Conservation (phyloP, 2,797 vertebrate species). For the Sebastes vulpes region DNA sequence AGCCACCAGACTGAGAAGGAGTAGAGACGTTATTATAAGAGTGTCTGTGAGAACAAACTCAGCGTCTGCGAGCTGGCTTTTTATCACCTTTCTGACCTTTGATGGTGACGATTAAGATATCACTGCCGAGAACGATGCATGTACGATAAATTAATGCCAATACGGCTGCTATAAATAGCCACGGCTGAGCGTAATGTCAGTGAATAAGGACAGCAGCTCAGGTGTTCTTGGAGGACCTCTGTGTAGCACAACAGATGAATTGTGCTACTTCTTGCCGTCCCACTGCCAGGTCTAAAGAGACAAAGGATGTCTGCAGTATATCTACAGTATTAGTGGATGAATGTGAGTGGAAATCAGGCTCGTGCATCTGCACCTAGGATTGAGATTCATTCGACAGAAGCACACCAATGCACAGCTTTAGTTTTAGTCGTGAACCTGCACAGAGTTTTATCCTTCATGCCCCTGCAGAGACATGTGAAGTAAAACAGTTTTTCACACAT, state of each 20-base stretch:
- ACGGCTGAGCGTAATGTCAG: background rate
- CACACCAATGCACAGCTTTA: background rate
- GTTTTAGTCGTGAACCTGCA: background rate
- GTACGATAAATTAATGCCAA: background rate
- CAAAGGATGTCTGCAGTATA: background rate
- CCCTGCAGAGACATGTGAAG: background rate
- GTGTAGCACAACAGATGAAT: background rate
- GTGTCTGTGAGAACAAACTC: background rate
- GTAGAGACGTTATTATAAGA: background rate
- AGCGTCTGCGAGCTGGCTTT: background rate
- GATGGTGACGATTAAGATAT: background rate
- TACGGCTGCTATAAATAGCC: slow-evolving; percentile 16
- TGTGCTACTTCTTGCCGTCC: background rate
- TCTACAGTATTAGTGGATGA: background rate
- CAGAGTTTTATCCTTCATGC: background rate
- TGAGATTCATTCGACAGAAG: background rate
- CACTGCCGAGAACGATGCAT: background rate
- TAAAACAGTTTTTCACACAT: slow-evolving; percentile 27
- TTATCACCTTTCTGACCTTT: background rate
- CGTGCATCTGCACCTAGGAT: background rate
- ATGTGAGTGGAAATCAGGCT: background rate
- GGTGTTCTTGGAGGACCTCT: background rate
- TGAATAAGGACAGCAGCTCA: background rate
- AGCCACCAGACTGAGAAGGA: background rate
- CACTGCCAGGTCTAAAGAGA: background rate